Conservation (phyloP, 2,797 vertebrate species). For the Thaleichthys pacificus region DNA sequence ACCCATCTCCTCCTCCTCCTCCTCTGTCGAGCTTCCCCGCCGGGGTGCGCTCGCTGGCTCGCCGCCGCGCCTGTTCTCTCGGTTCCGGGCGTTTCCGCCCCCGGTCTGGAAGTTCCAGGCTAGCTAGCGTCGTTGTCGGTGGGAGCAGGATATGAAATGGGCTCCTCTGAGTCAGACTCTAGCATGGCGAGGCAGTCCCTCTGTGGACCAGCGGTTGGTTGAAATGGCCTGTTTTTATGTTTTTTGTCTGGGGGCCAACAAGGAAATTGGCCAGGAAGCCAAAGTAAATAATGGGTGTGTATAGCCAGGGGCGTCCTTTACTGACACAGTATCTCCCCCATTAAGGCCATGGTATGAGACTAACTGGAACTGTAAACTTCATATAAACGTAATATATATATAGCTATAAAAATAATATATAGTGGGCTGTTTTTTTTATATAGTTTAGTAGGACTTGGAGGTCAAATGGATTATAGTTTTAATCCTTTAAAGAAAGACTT, state of each 20-base stretch:
- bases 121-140: slow-evolving; percentile 46
- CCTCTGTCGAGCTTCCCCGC: too few relatives aligned
- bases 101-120: slow-evolving; percentile 18
- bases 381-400: too few relatives aligned
- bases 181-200: slow-evolving; percentile 59
- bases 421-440: too few relatives aligned
- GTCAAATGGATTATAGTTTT: too few relatives aligned
- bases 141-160: slow-evolving; percentile 46
- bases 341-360: slow-evolving; percentile 31
- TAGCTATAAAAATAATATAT: too few relatives aligned
- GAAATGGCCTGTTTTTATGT: slow-evolving; percentile 70
- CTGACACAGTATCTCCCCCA: slow-evolving; percentile 63
- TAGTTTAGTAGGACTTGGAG: too few relatives aligned
- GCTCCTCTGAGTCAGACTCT: slow-evolving; percentile 54
- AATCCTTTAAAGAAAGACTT: too few relatives aligned
- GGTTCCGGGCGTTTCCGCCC: slow-evolving; percentile 3
- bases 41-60: not conserved
- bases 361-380: too few relatives aligned
- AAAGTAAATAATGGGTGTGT: slow-evolving; percentile 70
- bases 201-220: slow-evolving; percentile 71
- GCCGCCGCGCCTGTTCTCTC: not conserved
- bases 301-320: slow-evolving; percentile 54
- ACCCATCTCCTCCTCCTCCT: slow-evolving; percentile 11
- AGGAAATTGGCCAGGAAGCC: slow-evolving; percentile 63
- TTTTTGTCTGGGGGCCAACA: slow-evolving; percentile 59